Evolutionary conservation across 2,113 vertebrate genomes (phyloP), one percentile per base, ranked within the genome.

Genomic region (Takifugu flavidus): DNA sequence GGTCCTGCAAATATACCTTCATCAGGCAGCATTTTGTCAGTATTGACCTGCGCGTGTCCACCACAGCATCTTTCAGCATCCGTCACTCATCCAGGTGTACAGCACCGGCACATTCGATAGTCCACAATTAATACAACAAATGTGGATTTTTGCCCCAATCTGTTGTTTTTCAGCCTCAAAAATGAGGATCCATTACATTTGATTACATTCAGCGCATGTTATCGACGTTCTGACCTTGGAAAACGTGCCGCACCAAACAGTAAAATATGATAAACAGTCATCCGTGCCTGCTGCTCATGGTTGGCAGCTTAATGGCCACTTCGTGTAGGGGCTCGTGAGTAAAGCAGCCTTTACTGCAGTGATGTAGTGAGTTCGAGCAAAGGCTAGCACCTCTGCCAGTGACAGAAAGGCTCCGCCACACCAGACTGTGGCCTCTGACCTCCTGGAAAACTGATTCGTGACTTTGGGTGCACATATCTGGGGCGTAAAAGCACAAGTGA

Each of bases 381-480:
- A 77, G 73, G 59, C 66, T 75, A 70, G 86, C 70, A 67, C 12
- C 46, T 76, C 47, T 82, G 78, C 62, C 78, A 79, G 79, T 57
- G 6, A 27, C 29, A 61, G 65, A 75, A 72, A 57, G 49, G 69
- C 49, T 51, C 45, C 56, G 66, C 42, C 60, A 42, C 68, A 57
- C 70, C 29, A 34, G 49, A 65, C 65, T 57, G 56, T 31, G 45
- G 62, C 56, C 55, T 45, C 46, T 49, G 2, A 39, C 39, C 74
- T 53, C 55, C 25, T 39, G 52, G 51, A 25, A 39, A 58, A 27
- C 70, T 50, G 20, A 3, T 49, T 60, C 59, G 13, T 64, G 57
- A 54, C 62, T 75, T 29, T 25, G 59, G 58, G 72, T 61, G 72
- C 44, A 25, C 26, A 55, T 46, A 45, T 53, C 68, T 65, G 57